Evolutionary conservation across 1,140 invertebrate genomes (phyloP).

Genomic region (Ooceraea biroi): DNA sequence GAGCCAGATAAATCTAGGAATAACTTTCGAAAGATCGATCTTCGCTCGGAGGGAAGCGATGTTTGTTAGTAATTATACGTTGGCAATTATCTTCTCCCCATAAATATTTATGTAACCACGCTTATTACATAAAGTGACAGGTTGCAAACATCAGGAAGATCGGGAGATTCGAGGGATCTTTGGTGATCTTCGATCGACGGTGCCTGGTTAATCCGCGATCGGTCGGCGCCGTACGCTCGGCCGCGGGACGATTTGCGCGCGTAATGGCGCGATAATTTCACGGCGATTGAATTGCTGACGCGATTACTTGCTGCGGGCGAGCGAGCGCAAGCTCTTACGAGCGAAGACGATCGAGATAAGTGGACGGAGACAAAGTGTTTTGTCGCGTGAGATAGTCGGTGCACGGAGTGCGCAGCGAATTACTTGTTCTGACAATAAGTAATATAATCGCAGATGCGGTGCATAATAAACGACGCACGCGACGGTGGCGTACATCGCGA

Average conservation of each 20-base stretch:
- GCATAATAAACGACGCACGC: slow-evolving; percentile 29
- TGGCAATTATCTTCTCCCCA: no score
- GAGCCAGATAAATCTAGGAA: no score
- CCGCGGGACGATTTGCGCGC: slow-evolving; percentile 43
- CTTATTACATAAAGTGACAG: no score
- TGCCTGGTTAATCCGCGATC: neutral
- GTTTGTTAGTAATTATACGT: no score
- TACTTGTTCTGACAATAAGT: slow-evolving; percentile 27
- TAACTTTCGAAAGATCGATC: no score
- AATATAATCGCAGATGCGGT: slow-evolving; percentile 27
- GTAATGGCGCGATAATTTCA: slow-evolving; percentile 55
- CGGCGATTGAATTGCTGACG: slow-evolving; percentile 54
- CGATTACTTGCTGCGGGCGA: slow-evolving; percentile 54
- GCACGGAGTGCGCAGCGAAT: neutral
- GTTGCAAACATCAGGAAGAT: neutral
- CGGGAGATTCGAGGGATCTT: neutral
- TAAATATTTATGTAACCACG: no score
- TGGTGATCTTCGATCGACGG: neutral
- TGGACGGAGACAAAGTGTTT: slow-evolving; percentile 67
- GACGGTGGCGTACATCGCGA: neutral
- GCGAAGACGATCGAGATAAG: slow-evolving; percentile 60
- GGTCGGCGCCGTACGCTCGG: slow-evolving; percentile 37
- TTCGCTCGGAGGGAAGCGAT: no score
- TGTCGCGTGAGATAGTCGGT: slow-evolving; percentile 41
- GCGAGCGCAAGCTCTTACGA: neutral